Base-by-base conservation (phyloP, 2,888 invertebrate species). In the Eristalis arbustorum region DNA sequence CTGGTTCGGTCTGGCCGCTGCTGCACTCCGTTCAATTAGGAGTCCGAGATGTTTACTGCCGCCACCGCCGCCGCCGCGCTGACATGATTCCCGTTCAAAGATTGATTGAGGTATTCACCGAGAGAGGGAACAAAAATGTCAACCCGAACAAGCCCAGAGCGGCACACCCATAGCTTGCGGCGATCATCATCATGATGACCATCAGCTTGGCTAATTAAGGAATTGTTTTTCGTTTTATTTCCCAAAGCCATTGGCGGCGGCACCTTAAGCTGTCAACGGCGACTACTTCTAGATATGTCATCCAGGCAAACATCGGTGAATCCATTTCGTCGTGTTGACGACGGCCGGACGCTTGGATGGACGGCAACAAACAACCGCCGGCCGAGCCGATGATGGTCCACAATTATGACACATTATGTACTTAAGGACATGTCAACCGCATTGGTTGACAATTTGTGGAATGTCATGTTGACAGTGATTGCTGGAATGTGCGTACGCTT, bases 361-460 rank as follows among this genome's bases (percentile, higher is more conserved):
- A 49, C 18, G n/a, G 42, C 6, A 4, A 4, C 42, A 42, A 42
- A 18, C 42, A 42, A 14, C 42, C 42, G 42, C 42, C n/a, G n/a
- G n/a, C n/a, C n/a, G n/a, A n/a, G n/a, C n/a, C 42, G 49, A 49
- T 49, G 49, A 49, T 49, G 74, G 61, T 71, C 71, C 64, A 62
- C 74, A 85, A 85, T 85, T 85, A 85, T 85, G 85, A 85, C 85
- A 81, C 68, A 80, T 85, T 85, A 77, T 76, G 64, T 79, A 73
- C 84, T 80, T 76, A 72, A 80, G 84, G 80, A 84, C 84, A 80
- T 68, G 72, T 71, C 76, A 28, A 42, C 71, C 62, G 34, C 42
- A 25, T 40, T 66, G 74, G 76, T 78, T n/a, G 77, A 78, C 85
- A 85, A 85, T 81, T 85, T 85, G 81, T 72, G 42, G 66, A 75